A percentile compares a stretch with the other conserved stretches of the same genome.
These are phyloP conservation scores for Rotaria macrura DNA, from an alignment of 2,888 invertebrate species.

Conservation along the genomic window DNA sequence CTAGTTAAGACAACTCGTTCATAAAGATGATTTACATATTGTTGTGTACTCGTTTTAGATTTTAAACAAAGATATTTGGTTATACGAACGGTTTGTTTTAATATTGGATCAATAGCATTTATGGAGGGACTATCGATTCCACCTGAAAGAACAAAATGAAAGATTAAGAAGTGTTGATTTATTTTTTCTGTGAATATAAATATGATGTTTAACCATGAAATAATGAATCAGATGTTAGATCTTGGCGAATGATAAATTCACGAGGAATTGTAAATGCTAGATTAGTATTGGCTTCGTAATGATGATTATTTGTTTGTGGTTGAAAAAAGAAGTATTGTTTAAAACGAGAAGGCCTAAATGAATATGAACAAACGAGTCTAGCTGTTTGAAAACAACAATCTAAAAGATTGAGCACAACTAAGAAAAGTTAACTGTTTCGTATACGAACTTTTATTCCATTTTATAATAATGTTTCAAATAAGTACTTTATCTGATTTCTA, in stretches of 20 bases:
- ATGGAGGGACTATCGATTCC: slow-evolving; percentile 18
- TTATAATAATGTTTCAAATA: no score
- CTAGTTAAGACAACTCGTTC: background rate
- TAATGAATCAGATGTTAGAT: background rate
- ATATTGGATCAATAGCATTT: background rate
- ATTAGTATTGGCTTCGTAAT: background rate
- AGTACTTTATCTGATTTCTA: no score
- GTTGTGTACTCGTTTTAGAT: background rate
- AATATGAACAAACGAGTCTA: no score
- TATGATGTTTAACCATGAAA: background rate
- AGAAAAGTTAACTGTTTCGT: no score
- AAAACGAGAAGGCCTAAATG: background rate
- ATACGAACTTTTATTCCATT: no score
- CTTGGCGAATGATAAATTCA: background rate
- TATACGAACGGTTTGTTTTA: background rate
- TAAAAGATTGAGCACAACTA: no score
- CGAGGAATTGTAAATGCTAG: slow-evolving; percentile 10
- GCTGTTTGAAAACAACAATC: no score
- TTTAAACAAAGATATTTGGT: slow-evolving; percentile 15
- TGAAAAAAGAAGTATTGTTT: background rate
- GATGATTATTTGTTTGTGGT: background rate
- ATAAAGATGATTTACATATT: slow-evolving; percentile 5
- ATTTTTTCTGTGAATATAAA: no score
- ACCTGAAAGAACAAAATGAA: background rate
- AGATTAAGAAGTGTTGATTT: no score